Conservation (phyloP, 2,797 vertebrate species). For the Sebastes cheni region DNA sequence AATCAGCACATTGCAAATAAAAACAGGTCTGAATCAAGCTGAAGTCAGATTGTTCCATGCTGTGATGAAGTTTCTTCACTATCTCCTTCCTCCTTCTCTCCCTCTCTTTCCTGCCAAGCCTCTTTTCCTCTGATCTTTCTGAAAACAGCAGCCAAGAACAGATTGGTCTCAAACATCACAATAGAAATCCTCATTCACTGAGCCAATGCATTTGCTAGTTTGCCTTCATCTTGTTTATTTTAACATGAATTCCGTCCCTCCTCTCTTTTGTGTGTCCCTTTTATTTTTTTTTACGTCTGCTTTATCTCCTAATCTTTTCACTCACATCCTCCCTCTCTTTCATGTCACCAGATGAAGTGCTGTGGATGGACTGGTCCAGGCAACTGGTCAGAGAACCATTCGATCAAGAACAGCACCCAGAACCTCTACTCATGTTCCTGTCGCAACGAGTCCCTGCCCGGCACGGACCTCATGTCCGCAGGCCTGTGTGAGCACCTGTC, state of each 20-base stretch:
- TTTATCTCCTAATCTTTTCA: neutral
- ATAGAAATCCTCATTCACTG: neutral
- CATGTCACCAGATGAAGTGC: conserved; percentile 82
- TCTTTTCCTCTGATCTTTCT: conserved; percentile 18
- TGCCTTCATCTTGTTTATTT: neutral
- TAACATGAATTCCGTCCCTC: neutral
- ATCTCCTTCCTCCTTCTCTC: conserved; percentile 10
- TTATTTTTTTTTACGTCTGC: neutral
- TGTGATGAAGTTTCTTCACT: neutral
- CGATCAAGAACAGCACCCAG: conserved; percentile 76
- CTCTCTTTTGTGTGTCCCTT: neutral
- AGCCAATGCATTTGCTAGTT: conserved; percentile 12
- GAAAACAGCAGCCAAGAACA: conserved; percentile 30
- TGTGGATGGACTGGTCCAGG: conserved; percentile 89
- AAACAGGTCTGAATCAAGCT: neutral
- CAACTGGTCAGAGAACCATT: conserved; percentile 87
- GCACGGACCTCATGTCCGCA: neutral
- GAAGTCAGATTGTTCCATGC: neutral
- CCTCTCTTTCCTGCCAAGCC: conserved; percentile 23
- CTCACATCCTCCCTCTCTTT: neutral
- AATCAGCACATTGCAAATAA: conserved; percentile 4
- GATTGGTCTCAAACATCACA: conserved; percentile 4
- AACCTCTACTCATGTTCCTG: conserved; percentile 88
- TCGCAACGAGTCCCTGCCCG: conserved; percentile 57
- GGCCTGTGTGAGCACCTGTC: conserved; percentile 81